A percentile compares a stretch with the other conserved stretches of the same genome.
phyloP scores from a whole-genome alignment of 2,113 vertebrate genomes.

The Sporophila hypoxantha region DNA sequence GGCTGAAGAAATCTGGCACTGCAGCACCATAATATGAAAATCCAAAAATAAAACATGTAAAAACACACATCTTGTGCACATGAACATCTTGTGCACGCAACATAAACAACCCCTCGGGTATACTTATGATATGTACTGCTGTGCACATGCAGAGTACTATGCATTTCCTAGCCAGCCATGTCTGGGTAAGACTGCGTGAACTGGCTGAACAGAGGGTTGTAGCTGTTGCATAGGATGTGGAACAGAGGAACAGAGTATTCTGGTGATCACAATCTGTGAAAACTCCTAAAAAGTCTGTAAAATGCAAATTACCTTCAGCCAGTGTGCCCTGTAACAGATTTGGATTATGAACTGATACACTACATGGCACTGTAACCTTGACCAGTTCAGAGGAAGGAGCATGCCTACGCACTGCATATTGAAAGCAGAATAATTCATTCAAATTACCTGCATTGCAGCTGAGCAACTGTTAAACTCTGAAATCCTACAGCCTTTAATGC shows the following conservation, averaged over 20 bases:
- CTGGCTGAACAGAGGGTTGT: neutral
- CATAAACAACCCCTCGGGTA: neutral
- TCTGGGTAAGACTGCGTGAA: neutral
- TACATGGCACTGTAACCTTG: neutral
- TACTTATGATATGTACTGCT: neutral
- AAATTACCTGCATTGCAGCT: slow-evolving; percentile 46
- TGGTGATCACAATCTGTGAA: neutral
- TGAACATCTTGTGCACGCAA: neutral
- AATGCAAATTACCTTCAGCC: neutral
- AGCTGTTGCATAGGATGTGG: neutral
- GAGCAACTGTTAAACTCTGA: slow-evolving; percentile 18
- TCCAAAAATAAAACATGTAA: neutral
- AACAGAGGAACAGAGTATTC: neutral
- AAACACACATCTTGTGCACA: neutral
- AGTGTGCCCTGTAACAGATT: neutral
- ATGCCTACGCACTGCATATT: neutral
- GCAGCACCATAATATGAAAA: neutral
- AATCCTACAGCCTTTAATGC: slow-evolving; percentile 14
- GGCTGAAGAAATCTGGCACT: too few relatives aligned
- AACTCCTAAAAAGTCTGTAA: neutral
- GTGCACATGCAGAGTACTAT: neutral
- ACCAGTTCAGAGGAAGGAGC: neutral
- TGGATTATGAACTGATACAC: neutral
- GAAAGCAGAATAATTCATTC: neutral
- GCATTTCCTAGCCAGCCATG: neutral